Evolutionary conservation across 1,140 invertebrate genomes (phyloP), one percentile per base, ranked within the genome.

Genomic region (Contarinia nasturtii): DNA sequence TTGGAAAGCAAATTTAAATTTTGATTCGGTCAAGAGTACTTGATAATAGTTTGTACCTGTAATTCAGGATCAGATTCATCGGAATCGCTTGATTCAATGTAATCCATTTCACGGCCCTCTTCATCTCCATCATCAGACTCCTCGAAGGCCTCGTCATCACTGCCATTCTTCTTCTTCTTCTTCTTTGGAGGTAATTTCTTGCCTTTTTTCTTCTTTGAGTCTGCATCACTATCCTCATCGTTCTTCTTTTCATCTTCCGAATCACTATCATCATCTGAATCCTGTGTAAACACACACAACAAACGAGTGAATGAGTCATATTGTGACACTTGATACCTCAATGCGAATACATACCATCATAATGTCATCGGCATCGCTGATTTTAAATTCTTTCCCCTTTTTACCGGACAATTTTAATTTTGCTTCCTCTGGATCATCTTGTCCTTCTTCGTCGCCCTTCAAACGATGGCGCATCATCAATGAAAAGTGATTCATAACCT

Each of bases 41-140:
- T 10, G 4, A 27, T 27, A 5, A 3, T 27, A 27, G 3, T 27
- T 27, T 3, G 3, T 27, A 27, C 27, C 27, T 27, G 27, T 27
- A 27, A 10, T 10, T 27, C 27, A 27, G 27, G 27, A 27, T 27
- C 27, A 10, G 27, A 27, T 27, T 27, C 27, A 10, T 27, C 27
- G 3, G 27, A 27, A 48, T 77, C 76, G 15, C 81, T 84, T 4
- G 83, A 86, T 56, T 87, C 83, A 54, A 87, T 86, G 54, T 89
- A 89, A 63, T 88, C 85, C 48, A 76, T 70, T 69, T 97, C 91
- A 50, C 84, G 66, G 1, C 90, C 90, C 70, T 97, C 92, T 58
- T 86, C 88, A 64, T 96, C 91, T 0, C 91, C 91, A 65, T 95
- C 91, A 67, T 95, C 91, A 57, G 89, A 94, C 63, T 97, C 92